Base-by-base conservation (phyloP, 2,888 invertebrate species). In the Pterostichus niger region DNA sequence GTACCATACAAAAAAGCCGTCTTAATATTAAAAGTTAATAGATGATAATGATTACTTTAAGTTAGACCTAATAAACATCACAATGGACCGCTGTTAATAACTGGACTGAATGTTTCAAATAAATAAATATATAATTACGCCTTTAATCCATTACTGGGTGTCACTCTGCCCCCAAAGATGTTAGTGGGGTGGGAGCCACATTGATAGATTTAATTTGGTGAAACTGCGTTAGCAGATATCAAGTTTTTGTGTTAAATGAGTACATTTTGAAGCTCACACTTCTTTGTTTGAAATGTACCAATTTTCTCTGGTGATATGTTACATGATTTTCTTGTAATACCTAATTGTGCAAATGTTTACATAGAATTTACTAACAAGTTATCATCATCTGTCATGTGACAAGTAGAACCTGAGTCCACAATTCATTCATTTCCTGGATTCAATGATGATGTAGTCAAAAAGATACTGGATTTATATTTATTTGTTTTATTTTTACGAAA, bases 141-240 rank as follows among this genome's bases (percentile, higher is more conserved):
- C n/a, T n/a, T n/a, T n/a, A n/a, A n/a, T n/a, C n/a, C n/a, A n/a
- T n/a, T n/a, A n/a, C n/a, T n/a, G n/a, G n/a, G n/a, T n/a, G n/a
- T n/a, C n/a, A n/a, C n/a, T n/a, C n/a, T n/a, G n/a, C n/a, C n/a
- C n/a, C n/a, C n/a, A n/a, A n/a, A n/a, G n/a, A n/a, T n/a, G n/a
- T n/a, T n/a, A n/a, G n/a, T n/a, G n/a, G n/a, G n/a, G n/a, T n/a
- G n/a, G n/a, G n/a, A n/a, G n/a, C n/a, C n/a, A n/a, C n/a, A n/a
- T n/a, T n/a, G n/a, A n/a, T n/a, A n/a, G n/a, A n/a, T n/a, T n/a
- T n/a, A n/a, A 46, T 56, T 75, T 54, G 71, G 46, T 49, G 81
- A 24, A 44, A 81, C 46, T 13, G 17, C 75, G 44, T 33, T 82
- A 1, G 75, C 68, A 9, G 82, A 82, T 87, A 7, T 84, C 84